Evolutionary conservation across 2,888 invertebrate species (phyloP).

Genomic region (Himalopsyche japonica): DNA sequence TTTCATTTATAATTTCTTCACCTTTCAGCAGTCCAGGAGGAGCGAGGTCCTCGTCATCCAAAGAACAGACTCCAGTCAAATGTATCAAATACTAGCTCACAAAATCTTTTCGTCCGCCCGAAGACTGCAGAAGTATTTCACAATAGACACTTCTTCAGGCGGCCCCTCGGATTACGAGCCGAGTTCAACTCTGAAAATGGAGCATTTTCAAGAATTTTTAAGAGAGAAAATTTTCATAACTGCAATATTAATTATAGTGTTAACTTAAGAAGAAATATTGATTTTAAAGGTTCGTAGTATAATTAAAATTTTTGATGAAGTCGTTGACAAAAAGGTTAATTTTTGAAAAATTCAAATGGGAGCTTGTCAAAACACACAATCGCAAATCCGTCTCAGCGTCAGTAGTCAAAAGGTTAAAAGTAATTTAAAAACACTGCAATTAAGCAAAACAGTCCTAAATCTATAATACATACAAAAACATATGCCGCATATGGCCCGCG

Average conservation of each 20-base stretch:
- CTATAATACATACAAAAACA: no score
- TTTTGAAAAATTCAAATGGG: no score
- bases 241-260: slow-evolving; percentile 6
- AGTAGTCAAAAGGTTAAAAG: no score
- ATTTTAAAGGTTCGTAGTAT: neutral
- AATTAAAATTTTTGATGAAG: no score
- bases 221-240: slow-evolving; percentile 12
- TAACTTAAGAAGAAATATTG: neutral
- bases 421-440: no score
- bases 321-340: no score
- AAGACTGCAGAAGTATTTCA: neutral
- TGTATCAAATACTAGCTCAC: neutral
- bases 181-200: slow-evolving; percentile 3
- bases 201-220: slow-evolving; percentile 36
- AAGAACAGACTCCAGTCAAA: neutral
- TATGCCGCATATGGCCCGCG: no score
- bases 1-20: neutral
- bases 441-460: no score
- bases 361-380: no score
- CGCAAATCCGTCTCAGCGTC: no score
- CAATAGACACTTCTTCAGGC: neutral
- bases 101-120: neutral
- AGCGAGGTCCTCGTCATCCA: slow-evolving; percentile 67
- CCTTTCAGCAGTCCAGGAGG: slow-evolving; percentile 77
- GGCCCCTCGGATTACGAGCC: slow-evolving; percentile 29